Percentiles rank a stretch among this genome's conserved stretches.
These are phyloP conservation scores for Marronus borbonicus DNA, from an alignment of 2,888 invertebrate species.

Conservation along the genomic window DNA sequence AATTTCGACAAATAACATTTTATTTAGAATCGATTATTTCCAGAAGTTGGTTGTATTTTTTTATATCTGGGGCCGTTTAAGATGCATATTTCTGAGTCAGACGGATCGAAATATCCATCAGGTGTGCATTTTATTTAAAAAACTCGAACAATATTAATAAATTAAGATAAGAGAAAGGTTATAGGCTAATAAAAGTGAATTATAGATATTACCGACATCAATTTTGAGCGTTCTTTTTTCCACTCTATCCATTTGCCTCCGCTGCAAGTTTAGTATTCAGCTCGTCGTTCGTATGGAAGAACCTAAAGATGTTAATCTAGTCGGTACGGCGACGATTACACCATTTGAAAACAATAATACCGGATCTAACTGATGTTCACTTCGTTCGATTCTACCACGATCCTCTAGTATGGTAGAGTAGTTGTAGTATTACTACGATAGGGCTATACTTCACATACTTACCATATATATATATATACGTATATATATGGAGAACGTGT, in stretches of 20 bases:
- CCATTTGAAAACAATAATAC: constrained; percentile 27
- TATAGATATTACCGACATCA: constrained; percentile 19
- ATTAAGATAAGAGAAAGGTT: constrained; percentile 7
- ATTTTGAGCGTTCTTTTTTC: constrained; percentile 1
- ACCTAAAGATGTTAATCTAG: constrained; percentile 12
- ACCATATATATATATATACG: neutral
- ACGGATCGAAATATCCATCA: too few species aligned
- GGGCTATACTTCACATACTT: neutral
- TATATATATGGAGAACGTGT: neutral
- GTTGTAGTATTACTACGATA: too few species aligned
- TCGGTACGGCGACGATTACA: neutral
- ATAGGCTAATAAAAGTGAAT: constrained; percentile 16
- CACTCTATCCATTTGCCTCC: neutral
- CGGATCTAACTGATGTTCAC: constrained; percentile 1
- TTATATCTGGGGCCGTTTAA: too few species aligned
- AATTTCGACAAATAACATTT: too few species aligned
- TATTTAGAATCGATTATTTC: too few species aligned
- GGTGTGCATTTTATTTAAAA: too few species aligned
- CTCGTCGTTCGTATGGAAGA: constrained; percentile 4
- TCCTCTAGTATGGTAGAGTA: too few species aligned
- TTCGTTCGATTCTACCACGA: too few species aligned
- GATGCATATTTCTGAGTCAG: too few species aligned
- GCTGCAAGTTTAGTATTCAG: neutral
- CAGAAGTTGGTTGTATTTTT: too few species aligned
- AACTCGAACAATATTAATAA: constrained; percentile 10